These are phyloP conservation scores for Drosophila crucigera DNA, from an alignment of 2,888 invertebrate species.

Conservation along the genomic window DNA sequence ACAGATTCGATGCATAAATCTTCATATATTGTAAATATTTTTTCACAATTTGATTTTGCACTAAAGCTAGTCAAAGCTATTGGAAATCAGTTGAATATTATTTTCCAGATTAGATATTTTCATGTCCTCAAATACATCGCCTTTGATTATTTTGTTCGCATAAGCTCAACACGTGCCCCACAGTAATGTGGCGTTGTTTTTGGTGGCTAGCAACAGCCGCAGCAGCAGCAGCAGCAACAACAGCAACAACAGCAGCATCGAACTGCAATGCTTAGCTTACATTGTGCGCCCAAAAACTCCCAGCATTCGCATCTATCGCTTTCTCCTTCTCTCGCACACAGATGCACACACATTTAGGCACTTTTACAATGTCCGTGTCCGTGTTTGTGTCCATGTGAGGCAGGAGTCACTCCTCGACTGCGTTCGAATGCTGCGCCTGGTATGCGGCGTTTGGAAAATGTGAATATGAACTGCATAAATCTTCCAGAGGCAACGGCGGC, in stretches of 20 bases:
- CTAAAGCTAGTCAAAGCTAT: neutral
- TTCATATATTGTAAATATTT: neutral
- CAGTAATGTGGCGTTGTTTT: slow-evolving; percentile 49
- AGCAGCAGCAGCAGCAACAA: slow-evolving; percentile 2
- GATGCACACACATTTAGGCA: slow-evolving; percentile 50
- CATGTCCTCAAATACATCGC: neutral
- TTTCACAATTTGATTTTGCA: neutral
- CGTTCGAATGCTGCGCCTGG: slow-evolving; percentile 76
- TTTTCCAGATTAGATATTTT: neutral
- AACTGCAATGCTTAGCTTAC: slow-evolving; percentile 72
- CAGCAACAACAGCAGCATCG: slow-evolving; percentile 28
- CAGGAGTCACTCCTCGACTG: slow-evolving; percentile 37
- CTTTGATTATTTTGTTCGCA: neutral
- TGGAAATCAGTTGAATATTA: neutral
- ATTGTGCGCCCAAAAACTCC: slow-evolving; percentile 64
- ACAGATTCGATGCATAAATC: neutral
- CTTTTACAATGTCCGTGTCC: slow-evolving; percentile 54
- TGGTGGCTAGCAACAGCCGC: slow-evolving; percentile 17
- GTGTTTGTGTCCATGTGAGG: slow-evolving; percentile 39
- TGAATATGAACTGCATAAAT: slow-evolving; percentile 85
- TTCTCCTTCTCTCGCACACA: slow-evolving; percentile 11
- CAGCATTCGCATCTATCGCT: slow-evolving; percentile 9
- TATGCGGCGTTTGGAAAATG: slow-evolving; percentile 81
- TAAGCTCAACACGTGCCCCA: slow-evolving; percentile 21
- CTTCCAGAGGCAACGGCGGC: slow-evolving; percentile 80